These are phyloP conservation scores for Pelusios castaneus DNA, from an alignment of 2,113 vertebrate species.

Conservation along the genomic window DNA sequence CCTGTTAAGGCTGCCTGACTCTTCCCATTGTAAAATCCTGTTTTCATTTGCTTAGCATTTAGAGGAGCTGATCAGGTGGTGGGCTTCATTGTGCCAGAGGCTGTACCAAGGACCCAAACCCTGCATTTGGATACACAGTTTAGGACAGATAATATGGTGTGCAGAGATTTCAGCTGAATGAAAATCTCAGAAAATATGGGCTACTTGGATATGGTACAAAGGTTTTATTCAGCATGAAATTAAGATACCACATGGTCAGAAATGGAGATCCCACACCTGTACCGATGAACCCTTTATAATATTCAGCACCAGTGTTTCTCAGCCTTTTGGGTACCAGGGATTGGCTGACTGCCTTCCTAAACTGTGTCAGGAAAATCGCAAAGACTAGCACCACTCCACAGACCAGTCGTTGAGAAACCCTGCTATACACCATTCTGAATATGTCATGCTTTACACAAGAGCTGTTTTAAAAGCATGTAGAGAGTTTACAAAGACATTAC, in stretches of 20 bases:
- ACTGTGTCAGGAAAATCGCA: too few species aligned
- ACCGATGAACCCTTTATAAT: not conserved
- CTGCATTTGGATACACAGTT: not conserved
- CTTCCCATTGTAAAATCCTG: not conserved
- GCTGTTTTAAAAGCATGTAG: not conserved
- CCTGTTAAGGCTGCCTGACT: not conserved
- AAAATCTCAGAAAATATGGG: not conserved
- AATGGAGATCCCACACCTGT: not conserved
- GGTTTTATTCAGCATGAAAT: not conserved
- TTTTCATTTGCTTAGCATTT: not conserved
- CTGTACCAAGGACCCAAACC: not conserved
- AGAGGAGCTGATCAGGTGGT: not conserved
- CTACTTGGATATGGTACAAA: not conserved
- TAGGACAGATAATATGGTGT: not conserved
- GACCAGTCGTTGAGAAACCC: too few species aligned
- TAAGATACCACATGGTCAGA: not conserved
- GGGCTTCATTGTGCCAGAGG: not conserved
- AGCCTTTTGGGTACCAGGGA: too few species aligned
- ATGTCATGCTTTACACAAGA: not conserved
- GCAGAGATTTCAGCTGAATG: not conserved
- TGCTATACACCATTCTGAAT: fast-evolving
- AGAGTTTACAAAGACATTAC: not conserved
- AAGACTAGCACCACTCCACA: too few species aligned
- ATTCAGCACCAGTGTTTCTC: too few species aligned
- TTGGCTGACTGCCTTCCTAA: too few species aligned